Conservation (phyloP, 2,797 vertebrate genomes). For the Sus cebifrons region DNA sequence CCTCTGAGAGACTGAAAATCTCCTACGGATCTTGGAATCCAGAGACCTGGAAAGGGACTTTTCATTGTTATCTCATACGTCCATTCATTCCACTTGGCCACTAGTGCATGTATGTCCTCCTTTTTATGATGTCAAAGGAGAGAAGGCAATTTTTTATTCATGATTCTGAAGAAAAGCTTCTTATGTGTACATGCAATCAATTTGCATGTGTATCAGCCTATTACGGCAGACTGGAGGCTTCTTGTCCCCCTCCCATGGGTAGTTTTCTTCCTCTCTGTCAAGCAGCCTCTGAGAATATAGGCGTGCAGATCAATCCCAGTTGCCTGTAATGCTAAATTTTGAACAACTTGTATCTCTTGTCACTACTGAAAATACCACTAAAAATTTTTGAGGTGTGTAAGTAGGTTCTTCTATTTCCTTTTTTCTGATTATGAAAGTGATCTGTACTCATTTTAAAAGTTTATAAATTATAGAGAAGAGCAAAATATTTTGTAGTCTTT, state of each 20-base stretch:
- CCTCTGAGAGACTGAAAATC: constrained; percentile 1
- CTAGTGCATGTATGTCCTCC: not conserved
- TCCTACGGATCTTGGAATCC: not conserved
- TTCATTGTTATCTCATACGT: not conserved
- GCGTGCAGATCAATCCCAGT: not conserved
- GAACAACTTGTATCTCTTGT: constrained; percentile 42
- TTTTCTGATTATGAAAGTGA: constrained; percentile 32
- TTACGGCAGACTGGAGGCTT: not conserved
- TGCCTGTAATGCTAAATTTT: constrained; percentile 1
- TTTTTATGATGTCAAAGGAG: constrained; percentile 30
- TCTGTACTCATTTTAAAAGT: constrained; percentile 40
- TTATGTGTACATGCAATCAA: not conserved
- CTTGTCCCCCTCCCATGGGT: not conserved
- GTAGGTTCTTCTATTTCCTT: not conserved
- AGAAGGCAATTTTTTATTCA: not conserved
- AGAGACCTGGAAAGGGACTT: not conserved
- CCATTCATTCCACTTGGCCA: not conserved
- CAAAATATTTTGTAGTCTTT: not conserved
- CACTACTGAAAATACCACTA: constrained; percentile 19
- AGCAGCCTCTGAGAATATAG: not conserved
- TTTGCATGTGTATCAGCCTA: not conserved
- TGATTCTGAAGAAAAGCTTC: not conserved
- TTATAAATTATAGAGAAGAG: constrained; percentile 56
- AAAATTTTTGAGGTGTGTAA: not conserved
- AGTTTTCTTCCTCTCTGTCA: constrained; percentile 3